Conservation (phyloP, 2,113 vertebrate species). For the Psittacara wagleri region DNA sequence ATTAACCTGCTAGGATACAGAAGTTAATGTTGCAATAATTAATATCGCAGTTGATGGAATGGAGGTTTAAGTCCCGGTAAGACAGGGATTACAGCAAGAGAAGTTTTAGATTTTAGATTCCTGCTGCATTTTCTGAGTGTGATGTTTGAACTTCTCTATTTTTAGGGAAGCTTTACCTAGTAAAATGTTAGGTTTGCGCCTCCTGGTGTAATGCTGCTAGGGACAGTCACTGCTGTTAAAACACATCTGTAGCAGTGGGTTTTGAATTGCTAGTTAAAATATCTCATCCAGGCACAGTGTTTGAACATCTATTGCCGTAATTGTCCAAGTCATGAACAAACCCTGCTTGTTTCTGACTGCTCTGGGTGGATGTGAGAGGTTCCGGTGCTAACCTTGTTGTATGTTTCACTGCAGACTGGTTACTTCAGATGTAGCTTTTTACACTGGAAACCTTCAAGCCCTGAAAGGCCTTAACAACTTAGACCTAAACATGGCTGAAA, state of each 20-base stretch:
- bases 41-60: not conserved
- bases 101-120: not conserved
- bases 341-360: accelerated
- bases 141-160: not conserved
- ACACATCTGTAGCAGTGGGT: not conserved
- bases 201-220: not conserved
- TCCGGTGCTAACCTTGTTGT: not conserved
- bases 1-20: not conserved
- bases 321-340: accelerated
- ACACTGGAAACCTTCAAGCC: conserved; percentile 93
- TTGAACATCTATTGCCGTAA: accelerated
- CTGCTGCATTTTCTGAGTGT: not conserved
- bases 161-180: not conserved
- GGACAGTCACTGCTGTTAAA: not conserved
- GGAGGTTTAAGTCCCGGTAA: not conserved
- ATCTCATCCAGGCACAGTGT: not conserved
- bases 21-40: not conserved
- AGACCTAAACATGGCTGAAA: conserved; percentile 94
- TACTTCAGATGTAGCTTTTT: conserved; percentile 95
- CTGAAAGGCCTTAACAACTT: conserved; percentile 90
- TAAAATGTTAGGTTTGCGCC: not conserved
- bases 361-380: accelerated
- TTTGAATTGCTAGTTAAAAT: not conserved
- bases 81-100: not conserved
- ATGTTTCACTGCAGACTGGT: conserved; percentile 81